These are phyloP conservation scores for Ditylenchus weischeri DNA, from an alignment of 2,888 invertebrate genomes.

Conservation along the genomic window DNA sequence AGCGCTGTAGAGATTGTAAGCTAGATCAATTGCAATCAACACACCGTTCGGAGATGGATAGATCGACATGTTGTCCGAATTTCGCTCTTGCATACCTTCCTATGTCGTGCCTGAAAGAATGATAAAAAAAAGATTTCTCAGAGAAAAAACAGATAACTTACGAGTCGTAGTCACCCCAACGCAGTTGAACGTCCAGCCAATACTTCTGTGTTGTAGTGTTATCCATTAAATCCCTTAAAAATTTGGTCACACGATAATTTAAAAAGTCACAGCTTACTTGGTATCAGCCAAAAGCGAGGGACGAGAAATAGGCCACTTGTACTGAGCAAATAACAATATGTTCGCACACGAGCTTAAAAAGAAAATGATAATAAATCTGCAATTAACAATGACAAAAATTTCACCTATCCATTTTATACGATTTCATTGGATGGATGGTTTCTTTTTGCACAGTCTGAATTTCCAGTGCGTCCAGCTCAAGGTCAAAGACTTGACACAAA, in stretches of 20 bases:
- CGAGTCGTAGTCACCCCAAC: slow-evolving; percentile 99
- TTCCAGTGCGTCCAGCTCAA: slow-evolving; percentile 94
- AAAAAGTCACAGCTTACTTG: slow-evolving; percentile 63
- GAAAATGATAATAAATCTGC: too few species aligned
- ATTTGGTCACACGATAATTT: background rate
- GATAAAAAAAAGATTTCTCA: too few species aligned
- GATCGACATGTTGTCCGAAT: slow-evolving; percentile 95
- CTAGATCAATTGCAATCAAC: slow-evolving; percentile 91
- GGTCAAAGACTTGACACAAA: slow-evolving; percentile 98
- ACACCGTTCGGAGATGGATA: slow-evolving; percentile 98
- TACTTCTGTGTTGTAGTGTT: slow-evolving; percentile 98
- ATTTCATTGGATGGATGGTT: slow-evolving; percentile 98
- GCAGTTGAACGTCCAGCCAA: slow-evolving; percentile 96
- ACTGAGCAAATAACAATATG: slow-evolving; percentile 94
- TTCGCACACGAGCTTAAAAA: slow-evolving; percentile 80
- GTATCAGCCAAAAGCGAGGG: slow-evolving; percentile 94
- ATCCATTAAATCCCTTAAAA: slow-evolving; percentile 82
- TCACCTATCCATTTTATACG: slow-evolving; percentile 98
- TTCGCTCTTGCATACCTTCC: slow-evolving; percentile 83
- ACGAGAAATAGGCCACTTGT: slow-evolving; percentile 96
- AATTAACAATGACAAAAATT: too few species aligned
- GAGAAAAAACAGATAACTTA: too few species aligned
- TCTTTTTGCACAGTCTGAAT: slow-evolving; percentile 99
- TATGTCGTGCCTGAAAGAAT: slow-evolving; percentile 73
- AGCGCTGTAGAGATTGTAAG: slow-evolving; percentile 95